Evolutionary conservation across 2,113 vertebrate species (phyloP).

Genomic region (Centropus unirufus): DNA sequence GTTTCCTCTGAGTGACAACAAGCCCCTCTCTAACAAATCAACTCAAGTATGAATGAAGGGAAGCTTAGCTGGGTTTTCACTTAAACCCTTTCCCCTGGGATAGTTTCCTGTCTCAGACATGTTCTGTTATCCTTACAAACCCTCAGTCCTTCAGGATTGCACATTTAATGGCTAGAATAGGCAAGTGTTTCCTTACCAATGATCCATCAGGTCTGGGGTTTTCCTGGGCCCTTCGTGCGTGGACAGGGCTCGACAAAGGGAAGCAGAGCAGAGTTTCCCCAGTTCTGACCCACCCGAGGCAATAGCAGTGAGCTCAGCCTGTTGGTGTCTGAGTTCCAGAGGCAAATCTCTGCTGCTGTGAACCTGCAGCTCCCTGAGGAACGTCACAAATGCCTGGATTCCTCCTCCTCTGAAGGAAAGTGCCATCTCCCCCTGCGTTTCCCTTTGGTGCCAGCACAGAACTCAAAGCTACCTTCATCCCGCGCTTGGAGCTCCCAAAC

Average conservation of each 20-base stretch:
- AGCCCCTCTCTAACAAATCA: rapidly evolving
- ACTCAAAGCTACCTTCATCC: not conserved
- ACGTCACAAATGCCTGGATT: rapidly evolving
- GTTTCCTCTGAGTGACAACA: not conserved
- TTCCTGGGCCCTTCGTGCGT: not conserved
- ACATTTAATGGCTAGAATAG: rapidly evolving
- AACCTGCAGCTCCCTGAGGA: not conserved
- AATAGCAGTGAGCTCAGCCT: rapidly evolving
- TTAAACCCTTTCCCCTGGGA: not conserved
- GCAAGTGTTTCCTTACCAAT: not conserved
- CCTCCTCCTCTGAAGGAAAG: not conserved
- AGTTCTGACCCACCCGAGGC: rapidly evolving
- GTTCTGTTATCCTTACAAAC: not conserved
- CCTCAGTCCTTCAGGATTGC: not conserved
- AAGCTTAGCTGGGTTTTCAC: not conserved
- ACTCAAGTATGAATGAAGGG: not conserved
- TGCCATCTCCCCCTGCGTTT: not conserved
- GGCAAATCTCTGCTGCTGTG: not conserved
- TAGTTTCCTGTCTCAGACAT: not conserved
- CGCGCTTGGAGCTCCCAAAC: not conserved
- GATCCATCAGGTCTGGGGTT: not conserved
- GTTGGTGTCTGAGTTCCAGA: not conserved
- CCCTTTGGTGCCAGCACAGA: constrained; percentile 29
- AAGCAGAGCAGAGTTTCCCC: not conserved
- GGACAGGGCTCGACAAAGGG: rapidly evolving